A percentile compares a stretch with the other conserved stretches of the same genome.
These are phyloP conservation scores for Pao palembangensis DNA, from an alignment of 2,113 vertebrate genomes.

Conservation along the genomic window DNA sequence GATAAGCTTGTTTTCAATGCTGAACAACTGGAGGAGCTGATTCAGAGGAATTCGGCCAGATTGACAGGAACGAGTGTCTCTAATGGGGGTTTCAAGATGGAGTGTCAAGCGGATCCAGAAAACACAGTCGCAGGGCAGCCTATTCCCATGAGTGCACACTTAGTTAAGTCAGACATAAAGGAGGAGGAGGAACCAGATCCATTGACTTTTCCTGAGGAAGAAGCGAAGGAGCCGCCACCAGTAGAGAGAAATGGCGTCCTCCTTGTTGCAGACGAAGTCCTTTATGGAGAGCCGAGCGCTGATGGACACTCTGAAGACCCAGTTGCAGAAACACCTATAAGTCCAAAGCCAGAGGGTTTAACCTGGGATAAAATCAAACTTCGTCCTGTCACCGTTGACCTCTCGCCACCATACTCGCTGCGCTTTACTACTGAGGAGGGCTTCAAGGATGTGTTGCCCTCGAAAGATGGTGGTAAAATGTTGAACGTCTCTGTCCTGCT, in stretches of 20 bases:
- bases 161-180: slow-evolving; percentile 44
- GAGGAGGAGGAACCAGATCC: slow-evolving; percentile 35
- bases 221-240: slow-evolving; percentile 38
- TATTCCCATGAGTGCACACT: slow-evolving; percentile 59
- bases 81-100: slow-evolving; percentile 67
- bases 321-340: slow-evolving; percentile 5
- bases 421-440: slow-evolving; percentile 57
- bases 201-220: slow-evolving; percentile 46
- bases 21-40: slow-evolving; percentile 75
- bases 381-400: slow-evolving; percentile 68
- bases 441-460: slow-evolving; percentile 41
- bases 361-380: slow-evolving; percentile 58
- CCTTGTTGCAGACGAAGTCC: slow-evolving; percentile 66
- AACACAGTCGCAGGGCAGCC: slow-evolving; percentile 39
- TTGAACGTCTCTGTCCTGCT: slow-evolving; percentile 49
- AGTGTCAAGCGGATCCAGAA: slow-evolving; percentile 64
- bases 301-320: slow-evolving; percentile 51
- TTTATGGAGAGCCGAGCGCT: slow-evolving; percentile 64
- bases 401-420: slow-evolving; percentile 71
- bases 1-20: slow-evolving; percentile 77
- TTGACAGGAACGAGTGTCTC: slow-evolving; percentile 42
- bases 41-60: slow-evolving; percentile 72
- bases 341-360: slow-evolving; percentile 42
- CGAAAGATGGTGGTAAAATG: slow-evolving; percentile 70
- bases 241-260: slow-evolving; percentile 61